Conservation (phyloP, 2,888 invertebrate genomes). For the Deroplatys truncata region DNA sequence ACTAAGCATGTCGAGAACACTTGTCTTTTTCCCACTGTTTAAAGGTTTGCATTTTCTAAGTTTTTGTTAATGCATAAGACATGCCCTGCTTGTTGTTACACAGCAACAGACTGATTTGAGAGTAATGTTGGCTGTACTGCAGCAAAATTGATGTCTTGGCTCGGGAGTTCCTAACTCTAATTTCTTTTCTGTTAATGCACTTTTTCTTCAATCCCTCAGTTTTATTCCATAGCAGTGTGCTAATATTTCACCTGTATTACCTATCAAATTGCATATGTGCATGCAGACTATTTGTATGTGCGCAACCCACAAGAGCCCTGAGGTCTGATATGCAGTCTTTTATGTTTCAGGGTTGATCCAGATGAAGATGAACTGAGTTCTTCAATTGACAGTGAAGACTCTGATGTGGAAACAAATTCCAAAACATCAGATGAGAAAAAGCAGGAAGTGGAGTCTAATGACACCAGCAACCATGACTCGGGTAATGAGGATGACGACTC, state of each 20-base stretch:
- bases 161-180: too few species aligned
- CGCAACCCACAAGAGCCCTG: too few species aligned
- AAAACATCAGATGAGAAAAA: not conserved
- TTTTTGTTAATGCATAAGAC: too few species aligned
- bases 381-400: constrained; percentile 19
- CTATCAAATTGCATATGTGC: too few species aligned
- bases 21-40: too few species aligned
- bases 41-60: too few species aligned
- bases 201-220: not conserved
- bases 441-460: not conserved
- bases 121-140: too few species aligned
- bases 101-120: too few species aligned
- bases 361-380: constrained; percentile 28
- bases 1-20: too few species aligned
- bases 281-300: not conserved
- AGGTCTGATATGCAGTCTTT: not conserved
- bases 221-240: not conserved
- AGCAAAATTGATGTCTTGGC: too few species aligned
- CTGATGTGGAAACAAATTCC: not conserved
- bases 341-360: constrained; percentile 21
- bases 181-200: too few species aligned
- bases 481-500: not conserved
- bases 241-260: not conserved
- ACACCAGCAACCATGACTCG: not conserved
- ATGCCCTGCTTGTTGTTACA: too few species aligned